Evolutionary conservation across 53 echinoderm and acorn worm species (phyloP), one percentile per base, ranked within the genome.

Genomic region (Holothuria scabra): DNA sequence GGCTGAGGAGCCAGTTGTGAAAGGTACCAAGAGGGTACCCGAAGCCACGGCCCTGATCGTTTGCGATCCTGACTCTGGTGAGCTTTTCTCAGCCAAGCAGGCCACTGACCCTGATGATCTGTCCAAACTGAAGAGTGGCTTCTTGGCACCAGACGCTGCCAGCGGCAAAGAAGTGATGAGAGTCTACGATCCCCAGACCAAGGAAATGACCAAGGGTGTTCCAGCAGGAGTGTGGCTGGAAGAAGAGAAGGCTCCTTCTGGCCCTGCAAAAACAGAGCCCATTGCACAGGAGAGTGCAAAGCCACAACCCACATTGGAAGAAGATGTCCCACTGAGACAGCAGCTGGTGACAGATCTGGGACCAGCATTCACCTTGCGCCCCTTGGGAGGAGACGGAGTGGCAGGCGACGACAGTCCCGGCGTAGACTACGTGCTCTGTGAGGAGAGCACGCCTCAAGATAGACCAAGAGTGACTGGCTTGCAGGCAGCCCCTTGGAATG

Each of bases 291-390:
- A 21, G 58, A 59, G 60, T 68, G 60, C 14, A 85, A 85, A 28
- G 68, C 44, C 60, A 33, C 33, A 22, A 46, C 26, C 58, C 41
- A 62, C 59, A 31, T 55, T 32, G 25, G 58, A 68, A 30, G 57
- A 88, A 66, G 65, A 69, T 76, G 76, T 85, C 44, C 92, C 92
- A 60, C 44, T 74, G 60, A 34, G 33, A 37, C 59, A 83, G 13
- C 94, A 94, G 83, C 56, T 94, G 22, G 76, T 91, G 21, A 94
- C 94, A 23, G 83, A 87, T 34, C 85, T 89, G 81, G 94, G 94
- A 56, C 94, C 87, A 14, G 94, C 94, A 16, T 94, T 87, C 80
- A 79, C 89, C 23, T 66, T 94, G 26, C 75, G 75, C 56, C 94
- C 94, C 25, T 28, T 89, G 28, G 56, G 76, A 83, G 87, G 87